Conservation (phyloP, 2,797 vertebrate genomes). For the Pelochelys cantorii region DNA sequence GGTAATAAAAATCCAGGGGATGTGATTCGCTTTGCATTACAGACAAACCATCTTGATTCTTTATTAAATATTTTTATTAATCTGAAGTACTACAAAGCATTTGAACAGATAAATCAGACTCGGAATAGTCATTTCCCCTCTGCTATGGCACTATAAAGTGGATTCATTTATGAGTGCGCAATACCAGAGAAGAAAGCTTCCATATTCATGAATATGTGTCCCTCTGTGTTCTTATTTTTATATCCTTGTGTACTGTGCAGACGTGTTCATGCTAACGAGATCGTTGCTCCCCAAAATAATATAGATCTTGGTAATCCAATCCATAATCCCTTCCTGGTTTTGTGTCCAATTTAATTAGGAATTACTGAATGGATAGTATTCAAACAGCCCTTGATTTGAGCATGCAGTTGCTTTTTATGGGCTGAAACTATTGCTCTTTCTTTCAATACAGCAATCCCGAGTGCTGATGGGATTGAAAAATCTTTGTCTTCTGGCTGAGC, state of each 20-base stretch:
- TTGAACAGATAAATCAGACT: conserved; percentile 64
- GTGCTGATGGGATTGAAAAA: neutral
- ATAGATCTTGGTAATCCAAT: rapidly evolving
- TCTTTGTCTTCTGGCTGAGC: neutral
- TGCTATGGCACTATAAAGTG: conserved; percentile 56
- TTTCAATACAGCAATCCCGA: neutral
- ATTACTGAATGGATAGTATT: rapidly evolving
- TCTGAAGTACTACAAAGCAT: conserved; percentile 72
- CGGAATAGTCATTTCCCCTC: conserved; percentile 40
- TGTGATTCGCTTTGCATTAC: conserved; percentile 78
- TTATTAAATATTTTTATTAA: conserved; percentile 82
- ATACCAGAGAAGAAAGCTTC: conserved; percentile 39
- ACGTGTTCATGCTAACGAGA: neutral
- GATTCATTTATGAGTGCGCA: conserved; percentile 33
- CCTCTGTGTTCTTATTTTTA: neutral
- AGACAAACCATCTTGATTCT: conserved; percentile 79
- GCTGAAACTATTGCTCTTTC: neutral
- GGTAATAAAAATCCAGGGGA: conserved; percentile 78
- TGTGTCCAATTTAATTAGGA: neutral
- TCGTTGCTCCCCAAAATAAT: neutral
- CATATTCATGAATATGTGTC: neutral
- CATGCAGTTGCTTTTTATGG: neutral
- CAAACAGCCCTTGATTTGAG: rapidly evolving
- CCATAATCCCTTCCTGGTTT: neutral
- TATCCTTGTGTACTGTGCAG: rapidly evolving